These are phyloP conservation scores for Cactoblastis cactorum DNA, from an alignment of 2,888 invertebrate species.

Conservation along the genomic window DNA sequence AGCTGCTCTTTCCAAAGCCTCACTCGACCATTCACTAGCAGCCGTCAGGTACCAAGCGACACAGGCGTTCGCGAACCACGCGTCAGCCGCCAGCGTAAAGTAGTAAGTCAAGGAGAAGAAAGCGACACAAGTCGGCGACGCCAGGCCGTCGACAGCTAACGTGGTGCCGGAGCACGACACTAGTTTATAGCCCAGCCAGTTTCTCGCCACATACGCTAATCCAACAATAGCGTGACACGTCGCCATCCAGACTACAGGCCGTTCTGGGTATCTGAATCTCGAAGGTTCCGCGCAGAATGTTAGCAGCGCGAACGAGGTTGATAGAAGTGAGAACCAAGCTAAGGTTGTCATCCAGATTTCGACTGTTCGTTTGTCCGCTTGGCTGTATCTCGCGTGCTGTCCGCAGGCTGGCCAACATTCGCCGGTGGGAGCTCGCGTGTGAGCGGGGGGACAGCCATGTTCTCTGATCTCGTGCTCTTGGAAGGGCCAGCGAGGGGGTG, in stretches of 20 bases:
- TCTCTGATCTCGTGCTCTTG: constrained; percentile 50
- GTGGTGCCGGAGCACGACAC: constrained; percentile 57
- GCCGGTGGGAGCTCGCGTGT: constrained; percentile 76
- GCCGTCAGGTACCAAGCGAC: constrained; percentile 95
- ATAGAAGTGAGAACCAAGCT: constrained; percentile 87
- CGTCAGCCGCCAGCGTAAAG: constrained; percentile 87
- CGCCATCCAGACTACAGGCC: constrained; percentile 93
- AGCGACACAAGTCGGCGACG: constrained; percentile 83
- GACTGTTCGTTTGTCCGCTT: constrained; percentile 83
- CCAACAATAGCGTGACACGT: constrained; percentile 91
- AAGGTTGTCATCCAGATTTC: constrained; percentile 88
- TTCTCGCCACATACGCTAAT: constrained; percentile 85
- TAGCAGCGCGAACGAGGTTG: constrained; percentile 89
- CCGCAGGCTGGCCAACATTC: constrained; percentile 84
- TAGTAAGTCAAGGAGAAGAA: constrained; percentile 88
- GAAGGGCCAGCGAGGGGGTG: constrained; percentile 65
- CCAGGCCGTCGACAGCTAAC: constrained; percentile 69
- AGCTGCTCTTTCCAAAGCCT: constrained; percentile 92
- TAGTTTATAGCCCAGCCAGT: constrained; percentile 74
- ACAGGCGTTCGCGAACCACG: constrained; percentile 94
- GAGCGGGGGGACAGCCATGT: constrained; percentile 80
- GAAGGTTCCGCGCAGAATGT: constrained; percentile 94
- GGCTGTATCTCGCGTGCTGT: constrained; percentile 83
- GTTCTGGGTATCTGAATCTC: constrained; percentile 94
- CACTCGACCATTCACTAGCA: constrained; percentile 95